Evolutionary conservation across 2,888 invertebrate genomes (phyloP).

Genomic region (Lycia hirtaria): DNA sequence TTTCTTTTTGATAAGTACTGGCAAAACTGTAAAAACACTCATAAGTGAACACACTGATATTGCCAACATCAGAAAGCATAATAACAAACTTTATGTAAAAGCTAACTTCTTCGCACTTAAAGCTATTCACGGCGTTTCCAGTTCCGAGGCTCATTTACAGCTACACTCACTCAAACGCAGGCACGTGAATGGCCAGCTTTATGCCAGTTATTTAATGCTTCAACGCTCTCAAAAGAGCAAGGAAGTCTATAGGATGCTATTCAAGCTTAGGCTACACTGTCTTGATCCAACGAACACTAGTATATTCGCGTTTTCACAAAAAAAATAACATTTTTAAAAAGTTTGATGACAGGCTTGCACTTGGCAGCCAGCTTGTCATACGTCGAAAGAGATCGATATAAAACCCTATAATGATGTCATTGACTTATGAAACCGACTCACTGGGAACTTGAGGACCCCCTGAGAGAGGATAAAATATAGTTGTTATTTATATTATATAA

Average conservation of each 20-base stretch:
- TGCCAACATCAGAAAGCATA: background rate
- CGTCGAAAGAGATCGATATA: no score
- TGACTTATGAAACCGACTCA: no score
- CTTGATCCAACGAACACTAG: no score
- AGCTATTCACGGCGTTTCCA: slow-evolving; percentile 1
- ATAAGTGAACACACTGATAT: no score
- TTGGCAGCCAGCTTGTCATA: no score
- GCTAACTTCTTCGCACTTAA: slow-evolving; percentile 1
- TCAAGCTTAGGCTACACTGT: background rate
- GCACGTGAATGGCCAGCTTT: slow-evolving; percentile 62
- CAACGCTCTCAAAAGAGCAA: slow-evolving; percentile 68
- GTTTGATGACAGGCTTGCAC: background rate
- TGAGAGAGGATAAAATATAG: no score
- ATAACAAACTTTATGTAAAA: background rate
- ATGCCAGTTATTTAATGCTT: slow-evolving; percentile 74
- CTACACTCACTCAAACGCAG: slow-evolving; percentile 38
- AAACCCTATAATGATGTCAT: no score
- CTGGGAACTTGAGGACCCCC: no score
- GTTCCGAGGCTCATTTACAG: slow-evolving; percentile 22
- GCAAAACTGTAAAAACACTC: background rate
- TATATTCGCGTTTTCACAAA: background rate
- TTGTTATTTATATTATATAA: no score
- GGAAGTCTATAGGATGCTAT: slow-evolving; percentile 44
- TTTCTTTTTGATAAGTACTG: background rate
- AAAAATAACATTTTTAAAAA: background rate